Percentiles rank a stretch among this genome's conserved stretches.
Evolutionary conservation across 2,888 invertebrate species (phyloP).

Genomic region (Gastrophysa polygoni): DNA sequence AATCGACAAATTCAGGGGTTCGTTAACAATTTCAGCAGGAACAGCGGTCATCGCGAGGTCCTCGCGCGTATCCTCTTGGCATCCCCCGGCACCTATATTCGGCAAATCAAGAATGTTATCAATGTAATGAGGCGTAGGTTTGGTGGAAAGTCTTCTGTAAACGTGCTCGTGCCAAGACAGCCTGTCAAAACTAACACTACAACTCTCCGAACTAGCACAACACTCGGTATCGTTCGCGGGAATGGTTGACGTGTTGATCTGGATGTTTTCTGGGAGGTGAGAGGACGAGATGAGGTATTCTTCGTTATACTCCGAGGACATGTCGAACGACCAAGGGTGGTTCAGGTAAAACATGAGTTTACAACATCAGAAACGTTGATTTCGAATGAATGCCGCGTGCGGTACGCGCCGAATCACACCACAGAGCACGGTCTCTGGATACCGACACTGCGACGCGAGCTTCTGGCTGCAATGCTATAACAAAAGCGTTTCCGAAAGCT

Average conservation of each 20-base stretch:
- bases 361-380: not conserved
- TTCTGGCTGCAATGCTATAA: constrained; percentile 33
- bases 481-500: constrained; percentile 46
- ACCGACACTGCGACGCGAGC: constrained; percentile 29
- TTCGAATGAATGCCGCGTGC: constrained; percentile 25
- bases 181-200: constrained; percentile 35
- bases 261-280: constrained; percentile 3
- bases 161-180: constrained; percentile 88
- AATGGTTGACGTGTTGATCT: constrained; percentile 7
- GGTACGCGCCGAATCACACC: constrained; percentile 13
- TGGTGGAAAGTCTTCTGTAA: constrained; percentile 80
- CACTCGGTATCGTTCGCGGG: constrained; percentile 26
- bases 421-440: constrained; percentile 17
- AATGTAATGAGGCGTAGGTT: constrained; percentile 86
- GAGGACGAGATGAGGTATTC: not conserved
- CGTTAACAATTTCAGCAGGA: constrained; percentile 47
- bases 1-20: constrained; percentile 56
- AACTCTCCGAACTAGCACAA: constrained; percentile 35
- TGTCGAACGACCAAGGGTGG: constrained; percentile 24
- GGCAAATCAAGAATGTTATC: constrained; percentile 79
- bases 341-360: constrained; percentile 22
- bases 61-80: constrained; percentile 13
- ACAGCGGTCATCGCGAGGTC: constrained; percentile 28
- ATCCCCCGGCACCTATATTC: constrained; percentile 25
- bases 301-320: constrained; percentile 33